Evolutionary conservation across 2,888 invertebrate species (phyloP), one percentile per base, ranked within the genome.

Genomic region (Frankliniella intonsa): DNA sequence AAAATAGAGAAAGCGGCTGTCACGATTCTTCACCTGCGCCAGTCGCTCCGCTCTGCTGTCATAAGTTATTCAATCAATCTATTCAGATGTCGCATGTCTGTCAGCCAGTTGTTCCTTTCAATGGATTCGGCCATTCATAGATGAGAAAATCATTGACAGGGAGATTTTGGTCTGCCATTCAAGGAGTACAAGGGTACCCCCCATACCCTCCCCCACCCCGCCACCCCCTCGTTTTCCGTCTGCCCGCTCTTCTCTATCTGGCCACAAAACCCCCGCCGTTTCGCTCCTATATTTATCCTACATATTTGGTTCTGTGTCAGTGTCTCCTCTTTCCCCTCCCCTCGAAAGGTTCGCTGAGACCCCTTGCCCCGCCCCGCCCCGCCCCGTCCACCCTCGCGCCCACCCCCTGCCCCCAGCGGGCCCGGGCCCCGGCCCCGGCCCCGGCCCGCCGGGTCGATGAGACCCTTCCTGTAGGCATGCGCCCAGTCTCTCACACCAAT

Each of bases 401-500:
- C 38, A 38, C 38, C 38, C 17, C 55, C 55, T 19, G 55, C 19
- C 19, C 55, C 17, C 55, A 5, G 55, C 38, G 38, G 38, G 7
- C 62, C 62, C 62, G 12, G 19, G 8, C 62, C 62, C 14, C 17
- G 1, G 14, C 62, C 55, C 55, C 55, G 14, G 55, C 55, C 11
- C 69, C 69, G 10, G 25, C 25, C 25, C 69, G 25, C 22, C 69
- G 69, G 69, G 69, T 76, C 69, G 69, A 76, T 76, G 69, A 76
- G 69, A 76, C 69, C 69, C 69, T 76, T 76, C 69, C 69, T 76
- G 69, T 76, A 76, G 69, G 69, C 69, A 76, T 76, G 69, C 69
- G 69, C 69, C 11, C 69, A 19, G 19, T 62, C 62, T 62, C 62
- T 62, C 62, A 14, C 62, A 14, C 62, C 12, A 22, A 25, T 22